A percentile compares a stretch with the other conserved stretches of the same genome.
These are phyloP conservation scores for Brevimyrus niger DNA, from an alignment of 2,113 vertebrate species.

Conservation along the genomic window DNA sequence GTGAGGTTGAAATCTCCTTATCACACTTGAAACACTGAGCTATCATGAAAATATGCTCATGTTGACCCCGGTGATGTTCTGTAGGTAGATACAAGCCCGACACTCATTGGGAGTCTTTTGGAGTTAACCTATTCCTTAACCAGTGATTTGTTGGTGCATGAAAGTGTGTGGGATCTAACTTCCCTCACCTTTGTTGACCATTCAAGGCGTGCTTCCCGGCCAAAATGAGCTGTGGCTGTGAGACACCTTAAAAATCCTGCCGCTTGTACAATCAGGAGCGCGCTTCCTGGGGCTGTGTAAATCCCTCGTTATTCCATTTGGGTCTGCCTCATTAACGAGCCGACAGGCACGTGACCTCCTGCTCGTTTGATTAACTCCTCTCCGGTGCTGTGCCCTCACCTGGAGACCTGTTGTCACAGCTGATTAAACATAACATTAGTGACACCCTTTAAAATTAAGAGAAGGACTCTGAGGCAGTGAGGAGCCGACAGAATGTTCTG, in stretches of 20 bases:
- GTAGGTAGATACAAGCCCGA: neutral
- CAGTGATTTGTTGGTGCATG: neutral
- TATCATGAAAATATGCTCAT: neutral
- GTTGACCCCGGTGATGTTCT: neutral
- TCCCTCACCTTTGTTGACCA: slow-evolving; percentile 24
- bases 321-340: slow-evolving; percentile 79
- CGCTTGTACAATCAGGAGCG: slow-evolving; percentile 73
- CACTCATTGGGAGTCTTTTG: neutral
- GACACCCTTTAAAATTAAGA: slow-evolving; percentile 30
- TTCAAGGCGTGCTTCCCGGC: slow-evolving; percentile 49
- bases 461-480: neutral
- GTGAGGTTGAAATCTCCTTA: neutral
- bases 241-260: slow-evolving; percentile 62
- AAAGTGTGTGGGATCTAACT: neutral
- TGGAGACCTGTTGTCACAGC: slow-evolving; percentile 69
- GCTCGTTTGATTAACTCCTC: slow-evolving; percentile 60
- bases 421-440: slow-evolving; percentile 55
- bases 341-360: slow-evolving; percentile 73
- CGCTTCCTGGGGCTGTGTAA: slow-evolving; percentile 77
- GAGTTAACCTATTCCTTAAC: neutral
- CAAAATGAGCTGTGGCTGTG: slow-evolving; percentile 64
- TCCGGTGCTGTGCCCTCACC: slow-evolving; percentile 63
- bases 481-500: neutral
- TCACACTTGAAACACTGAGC: neutral
- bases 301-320: slow-evolving; percentile 76